Percentiles rank a stretch among this genome's conserved stretches.
phyloP scores from a whole-genome alignment of 2,888 invertebrate species.

The Heliothis peltigera region DNA sequence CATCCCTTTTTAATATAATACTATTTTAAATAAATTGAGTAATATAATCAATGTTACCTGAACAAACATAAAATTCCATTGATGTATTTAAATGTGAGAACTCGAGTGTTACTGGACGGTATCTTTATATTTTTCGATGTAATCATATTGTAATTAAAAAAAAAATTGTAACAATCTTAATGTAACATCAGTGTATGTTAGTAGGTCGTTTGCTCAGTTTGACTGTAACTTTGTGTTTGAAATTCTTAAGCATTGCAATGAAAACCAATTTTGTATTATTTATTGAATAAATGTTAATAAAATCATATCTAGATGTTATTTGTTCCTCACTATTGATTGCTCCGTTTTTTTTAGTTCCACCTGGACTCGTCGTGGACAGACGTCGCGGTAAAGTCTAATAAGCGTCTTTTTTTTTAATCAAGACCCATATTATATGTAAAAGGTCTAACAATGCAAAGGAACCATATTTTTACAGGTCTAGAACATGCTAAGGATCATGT shows the following conservation, averaged over 20 bases:
- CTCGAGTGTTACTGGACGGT: slow-evolving; percentile 75
- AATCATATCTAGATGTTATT: slow-evolving; percentile 74
- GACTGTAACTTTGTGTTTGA: slow-evolving; percentile 78
- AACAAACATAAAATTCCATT: slow-evolving; percentile 76
- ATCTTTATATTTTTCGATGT: slow-evolving; percentile 83
- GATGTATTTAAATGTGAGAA: slow-evolving; percentile 76
- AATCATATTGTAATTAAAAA: slow-evolving; percentile 71
- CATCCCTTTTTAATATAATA: slow-evolving; percentile 49
- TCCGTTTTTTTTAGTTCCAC: no score
- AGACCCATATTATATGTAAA: no score
- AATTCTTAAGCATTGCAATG: slow-evolving; percentile 82
- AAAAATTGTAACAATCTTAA: slow-evolving; percentile 66
- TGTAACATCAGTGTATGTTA: slow-evolving; percentile 70
- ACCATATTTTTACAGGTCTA: no score
- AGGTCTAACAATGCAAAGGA: no score
- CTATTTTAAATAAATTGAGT: slow-evolving; percentile 54
- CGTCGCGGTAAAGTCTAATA: no score
- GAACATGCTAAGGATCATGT: no score
- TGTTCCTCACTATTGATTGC: neutral
- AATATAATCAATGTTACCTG: slow-evolving; percentile 65
- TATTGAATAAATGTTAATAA: slow-evolving; percentile 90
- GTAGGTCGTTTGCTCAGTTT: slow-evolving; percentile 85
- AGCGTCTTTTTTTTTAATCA: no score
- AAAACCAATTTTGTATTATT: slow-evolving; percentile 88
- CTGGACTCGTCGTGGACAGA: no score